These are phyloP conservation scores for Muschampia plurimacula DNA, from an alignment of 2,888 invertebrate genomes.

Conservation along the genomic window DNA sequence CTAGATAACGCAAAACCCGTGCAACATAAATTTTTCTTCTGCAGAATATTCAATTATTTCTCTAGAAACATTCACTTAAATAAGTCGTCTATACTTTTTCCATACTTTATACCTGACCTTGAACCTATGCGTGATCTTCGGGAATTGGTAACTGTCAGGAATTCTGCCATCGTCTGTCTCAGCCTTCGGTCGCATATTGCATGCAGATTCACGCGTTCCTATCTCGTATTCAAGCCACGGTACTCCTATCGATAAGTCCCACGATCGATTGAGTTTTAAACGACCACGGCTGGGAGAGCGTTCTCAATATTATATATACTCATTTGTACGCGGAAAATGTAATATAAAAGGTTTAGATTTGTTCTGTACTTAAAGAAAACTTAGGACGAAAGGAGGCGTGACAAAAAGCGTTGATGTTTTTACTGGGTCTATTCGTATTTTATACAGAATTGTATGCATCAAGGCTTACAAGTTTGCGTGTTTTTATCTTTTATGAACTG, in stretches of 20 bases:
- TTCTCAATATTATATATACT: conserved; percentile 20
- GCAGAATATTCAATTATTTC: no score
- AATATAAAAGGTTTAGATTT: conserved; percentile 7
- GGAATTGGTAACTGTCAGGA: neutral
- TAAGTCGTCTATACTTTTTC: neutral
- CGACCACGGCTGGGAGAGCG: conserved; percentile 41
- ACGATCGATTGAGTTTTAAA: conserved; percentile 57
- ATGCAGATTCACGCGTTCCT: neutral
- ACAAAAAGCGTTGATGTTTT: neutral
- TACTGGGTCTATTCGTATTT: no score
- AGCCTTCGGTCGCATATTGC: neutral
- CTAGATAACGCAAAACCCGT: no score
- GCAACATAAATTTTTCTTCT: no score
- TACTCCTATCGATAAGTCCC: conserved; percentile 53
- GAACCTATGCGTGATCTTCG: neutral
- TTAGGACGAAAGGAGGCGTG: neutral
- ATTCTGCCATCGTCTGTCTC: neutral
- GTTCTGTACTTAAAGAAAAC: neutral
- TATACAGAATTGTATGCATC: no score
- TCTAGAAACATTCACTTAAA: no score
- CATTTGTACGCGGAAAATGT: conserved; percentile 25
- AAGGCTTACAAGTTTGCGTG: no score
- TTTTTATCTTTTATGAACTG: no score
- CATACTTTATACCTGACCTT: neutral
- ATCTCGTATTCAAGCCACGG: conserved; percentile 47